Conservation (phyloP, 1,140 invertebrate genomes). For the Gryllus bimaculatus region DNA sequence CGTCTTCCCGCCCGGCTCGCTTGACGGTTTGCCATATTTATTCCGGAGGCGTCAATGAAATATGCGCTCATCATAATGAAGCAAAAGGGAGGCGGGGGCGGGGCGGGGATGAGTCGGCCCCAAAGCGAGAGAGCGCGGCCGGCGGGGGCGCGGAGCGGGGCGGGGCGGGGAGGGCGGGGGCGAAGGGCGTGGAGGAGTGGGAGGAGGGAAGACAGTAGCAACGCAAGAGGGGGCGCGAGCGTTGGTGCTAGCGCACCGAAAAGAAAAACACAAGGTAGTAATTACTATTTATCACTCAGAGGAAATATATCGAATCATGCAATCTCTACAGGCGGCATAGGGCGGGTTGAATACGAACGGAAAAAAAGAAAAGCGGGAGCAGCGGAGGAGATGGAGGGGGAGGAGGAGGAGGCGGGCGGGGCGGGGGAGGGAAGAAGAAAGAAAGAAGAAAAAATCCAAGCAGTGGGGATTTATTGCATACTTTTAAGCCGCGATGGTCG, state of each 20-base stretch:
- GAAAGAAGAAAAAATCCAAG: slow-evolving; percentile 24
- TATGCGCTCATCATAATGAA: slow-evolving; percentile 24
- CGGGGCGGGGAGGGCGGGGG: slow-evolving; percentile 13
- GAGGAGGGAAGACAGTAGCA: not conserved
- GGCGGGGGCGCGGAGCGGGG: slow-evolving; percentile 17
- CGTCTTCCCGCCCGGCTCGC: not conserved
- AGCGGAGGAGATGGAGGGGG: slow-evolving; percentile 7
- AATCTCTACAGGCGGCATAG: slow-evolving; percentile 25
- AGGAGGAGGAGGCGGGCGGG: slow-evolving; percentile 8
- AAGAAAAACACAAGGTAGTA: slow-evolving; percentile 25
- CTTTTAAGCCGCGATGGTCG: slow-evolving; percentile 29
- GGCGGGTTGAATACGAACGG: slow-evolving; percentile 2
- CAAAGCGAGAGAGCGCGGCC: slow-evolving; percentile 9
- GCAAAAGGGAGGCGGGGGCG: slow-evolving; percentile 14
- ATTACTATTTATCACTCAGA: slow-evolving; percentile 28
- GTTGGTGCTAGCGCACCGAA: slow-evolving; percentile 10
- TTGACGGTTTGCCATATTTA: slow-evolving; percentile 23
- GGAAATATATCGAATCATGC: slow-evolving; percentile 30
- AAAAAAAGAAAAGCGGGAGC: not conserved
- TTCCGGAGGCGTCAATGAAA: slow-evolving; percentile 22
- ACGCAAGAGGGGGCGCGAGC: not conserved
- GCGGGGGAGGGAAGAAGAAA: not conserved
- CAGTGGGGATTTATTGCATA: slow-evolving; percentile 28
- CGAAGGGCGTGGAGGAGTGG: not conserved
- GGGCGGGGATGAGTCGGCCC: slow-evolving; percentile 10